Base-by-base conservation (phyloP, 2,888 invertebrate genomes). In the Calameuta pallipes region DNA sequence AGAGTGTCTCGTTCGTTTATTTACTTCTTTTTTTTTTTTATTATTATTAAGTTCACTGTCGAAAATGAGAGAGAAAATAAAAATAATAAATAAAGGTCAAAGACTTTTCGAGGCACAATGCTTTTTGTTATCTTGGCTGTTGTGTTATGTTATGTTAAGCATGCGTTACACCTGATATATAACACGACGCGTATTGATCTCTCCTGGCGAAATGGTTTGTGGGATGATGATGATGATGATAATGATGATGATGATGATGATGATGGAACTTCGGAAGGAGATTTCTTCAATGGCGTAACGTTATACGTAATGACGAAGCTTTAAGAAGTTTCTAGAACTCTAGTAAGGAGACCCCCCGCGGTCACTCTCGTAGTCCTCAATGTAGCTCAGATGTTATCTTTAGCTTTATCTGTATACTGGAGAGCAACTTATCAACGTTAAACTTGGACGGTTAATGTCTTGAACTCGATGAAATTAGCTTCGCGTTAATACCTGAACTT, bases 381-480 rank as follows among this genome's bases (percentile, higher is more conserved):
- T 30, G 31, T 70, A 70, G 31, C 31, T 83, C 82, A 83, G 85
- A 86, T 85, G 82, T 86, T 86, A 86, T 86, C 86, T 86, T 85
- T 83, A 84, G 85, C 85, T 83, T 85, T 83, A 84, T 86, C 85
- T 84, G 84, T 85, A 83, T 77, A 33, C 30, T 2, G n/a, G 31
- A 33, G 70, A 70, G 70, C 70, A 30, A 11, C 70, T 13, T 70
- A 70, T 70, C 30, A 70, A 9, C 70, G 70, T 70, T 30, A 70
- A 70, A 70, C 41, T 41, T 41, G 41, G 41, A 41, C 41, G 41
- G 6, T 15, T 15, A 41, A 41, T 41, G 41, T 41, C 15, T 41
- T 41, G 41, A 41, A 41, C 15, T 41, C 41, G 41, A 15, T 6
- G 6, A 41, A 41, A 41, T 41, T 41, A 41, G 41, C 41, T 15